Evolutionary conservation across 23 tunicate genomes (phyloP).

Genomic region (Ciona savignyi): DNA sequence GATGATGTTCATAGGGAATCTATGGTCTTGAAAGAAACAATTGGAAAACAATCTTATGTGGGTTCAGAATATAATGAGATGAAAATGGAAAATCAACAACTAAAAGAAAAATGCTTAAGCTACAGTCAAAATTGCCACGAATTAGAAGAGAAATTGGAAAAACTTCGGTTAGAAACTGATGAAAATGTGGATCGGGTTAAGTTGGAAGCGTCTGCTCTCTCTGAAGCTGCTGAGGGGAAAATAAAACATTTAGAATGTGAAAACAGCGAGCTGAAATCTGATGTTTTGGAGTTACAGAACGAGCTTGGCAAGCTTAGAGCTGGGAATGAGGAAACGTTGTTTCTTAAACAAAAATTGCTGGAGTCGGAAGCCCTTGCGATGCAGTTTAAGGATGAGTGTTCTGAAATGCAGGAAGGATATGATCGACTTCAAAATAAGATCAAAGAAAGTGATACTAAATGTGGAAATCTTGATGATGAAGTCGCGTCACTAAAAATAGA

Average conservation of each 20-base stretch:
- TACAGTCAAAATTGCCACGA: not conserved
- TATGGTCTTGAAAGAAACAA: not conserved
- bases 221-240: not conserved
- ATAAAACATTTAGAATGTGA: not conserved
- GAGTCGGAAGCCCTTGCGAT: not conserved
- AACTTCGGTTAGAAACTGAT: not conserved
- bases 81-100: slow-evolving; percentile 4
- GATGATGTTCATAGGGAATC: not conserved
- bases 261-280: not conserved
- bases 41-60: too few relatives aligned
- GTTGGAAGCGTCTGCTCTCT: not conserved
- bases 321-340: not conserved
- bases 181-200: not conserved
- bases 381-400: not conserved
- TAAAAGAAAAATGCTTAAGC: not conserved
- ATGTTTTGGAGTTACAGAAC: not conserved
- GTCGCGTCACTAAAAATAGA: not conserved
- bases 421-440: not conserved
- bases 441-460: not conserved
- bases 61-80: not conserved
- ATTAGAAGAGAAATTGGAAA: not conserved
- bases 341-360: not conserved
- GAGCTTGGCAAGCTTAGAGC: not conserved
- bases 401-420: not conserved
- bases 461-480: not conserved